Conservation (phyloP, 92 coral and sea anemone genomes). For the Zoanthus gigantus region DNA sequence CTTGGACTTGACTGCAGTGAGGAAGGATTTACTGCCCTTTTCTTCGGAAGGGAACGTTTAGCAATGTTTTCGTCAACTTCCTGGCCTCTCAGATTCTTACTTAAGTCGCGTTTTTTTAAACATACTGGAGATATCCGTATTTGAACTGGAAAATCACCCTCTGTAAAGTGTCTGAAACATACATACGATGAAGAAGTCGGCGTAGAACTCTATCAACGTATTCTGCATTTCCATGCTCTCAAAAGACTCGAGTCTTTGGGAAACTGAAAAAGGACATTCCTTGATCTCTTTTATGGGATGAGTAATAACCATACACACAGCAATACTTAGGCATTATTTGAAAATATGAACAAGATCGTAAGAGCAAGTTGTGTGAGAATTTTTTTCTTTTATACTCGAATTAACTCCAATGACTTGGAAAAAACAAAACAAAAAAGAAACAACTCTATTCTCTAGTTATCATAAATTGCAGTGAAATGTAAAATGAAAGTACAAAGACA, state of each 20-base stretch:
- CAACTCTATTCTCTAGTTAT: too few relatives aligned
- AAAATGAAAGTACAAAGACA: too few relatives aligned
- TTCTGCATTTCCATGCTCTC: not conserved
- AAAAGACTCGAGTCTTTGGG: slow-evolving; percentile 1
- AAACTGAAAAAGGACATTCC: not conserved
- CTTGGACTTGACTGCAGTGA: not conserved
- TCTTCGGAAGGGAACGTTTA: not conserved
- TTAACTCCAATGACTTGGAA: too few relatives aligned
- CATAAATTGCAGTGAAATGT: too few relatives aligned
- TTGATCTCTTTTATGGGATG: not conserved
- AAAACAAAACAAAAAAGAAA: too few relatives aligned
- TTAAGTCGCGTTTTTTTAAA: not conserved
- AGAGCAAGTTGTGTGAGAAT: too few relatives aligned
- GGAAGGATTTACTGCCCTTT: too few relatives aligned
- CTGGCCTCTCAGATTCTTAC: not conserved
- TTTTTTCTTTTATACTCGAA: too few relatives aligned
- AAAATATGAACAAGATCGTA: too few relatives aligned
- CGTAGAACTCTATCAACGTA: not conserved
- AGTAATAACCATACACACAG: not conserved
- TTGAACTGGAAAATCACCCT: not conserved
- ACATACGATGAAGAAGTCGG: not conserved
- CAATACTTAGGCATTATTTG: too few relatives aligned
- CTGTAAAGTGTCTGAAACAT: not conserved
- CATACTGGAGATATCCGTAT: not conserved
- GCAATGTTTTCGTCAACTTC: not conserved